Evolutionary conservation across 2,797 vertebrate genomes (phyloP).

Genomic region (Limosa lapponica): DNA sequence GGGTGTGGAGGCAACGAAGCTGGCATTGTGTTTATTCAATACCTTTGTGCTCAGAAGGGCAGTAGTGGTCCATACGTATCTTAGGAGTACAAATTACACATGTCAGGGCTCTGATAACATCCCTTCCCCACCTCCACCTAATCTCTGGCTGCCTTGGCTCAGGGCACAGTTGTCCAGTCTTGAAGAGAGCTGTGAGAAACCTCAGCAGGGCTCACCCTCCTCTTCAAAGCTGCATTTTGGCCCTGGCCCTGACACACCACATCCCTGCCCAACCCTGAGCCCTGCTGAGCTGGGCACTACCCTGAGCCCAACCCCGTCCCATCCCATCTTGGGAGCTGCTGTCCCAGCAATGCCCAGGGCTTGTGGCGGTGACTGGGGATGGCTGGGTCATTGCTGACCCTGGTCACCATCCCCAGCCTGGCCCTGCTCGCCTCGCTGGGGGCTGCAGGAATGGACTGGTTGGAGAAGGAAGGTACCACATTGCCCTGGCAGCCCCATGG

Average conservation of each 20-base stretch:
- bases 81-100: background rate
- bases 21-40: background rate
- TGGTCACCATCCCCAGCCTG: background rate
- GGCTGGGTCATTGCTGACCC: fast-evolving
- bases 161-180: fast-evolving
- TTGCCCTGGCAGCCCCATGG: background rate
- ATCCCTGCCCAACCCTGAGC: background rate
- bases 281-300: background rate
- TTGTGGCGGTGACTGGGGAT: fast-evolving
- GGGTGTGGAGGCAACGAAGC: fast-evolving
- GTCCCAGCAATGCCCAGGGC: fast-evolving
- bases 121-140: background rate
- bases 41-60: background rate
- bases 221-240: background rate
- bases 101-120: background rate
- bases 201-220: background rate
- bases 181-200: background rate
- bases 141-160: background rate
- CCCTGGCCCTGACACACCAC: too few relatives aligned
- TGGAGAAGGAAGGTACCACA: fast-evolving
- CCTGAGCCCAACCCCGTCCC: fast-evolving
- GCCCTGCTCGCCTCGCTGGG: fast-evolving
- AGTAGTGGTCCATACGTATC: background rate
- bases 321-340: fast-evolving
- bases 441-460: background rate